Evolutionary conservation across 1,140 invertebrate genomes (phyloP).

Genomic region (Zaprionus ornatus): DNA sequence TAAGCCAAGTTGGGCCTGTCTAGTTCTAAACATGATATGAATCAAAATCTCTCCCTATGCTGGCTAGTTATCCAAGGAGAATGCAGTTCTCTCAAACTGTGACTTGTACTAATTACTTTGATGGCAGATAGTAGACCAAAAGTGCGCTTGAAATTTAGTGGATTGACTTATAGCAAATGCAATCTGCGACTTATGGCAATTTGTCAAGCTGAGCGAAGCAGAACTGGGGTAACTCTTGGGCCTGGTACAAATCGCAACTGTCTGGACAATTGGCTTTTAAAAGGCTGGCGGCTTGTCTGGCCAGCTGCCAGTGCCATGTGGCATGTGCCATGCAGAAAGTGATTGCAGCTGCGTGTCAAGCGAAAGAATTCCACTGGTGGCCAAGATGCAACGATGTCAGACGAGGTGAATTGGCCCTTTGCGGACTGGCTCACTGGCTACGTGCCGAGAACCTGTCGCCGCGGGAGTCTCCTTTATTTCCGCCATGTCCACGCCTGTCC

Average conservation of each 20-base stretch:
- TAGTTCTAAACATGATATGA: no score
- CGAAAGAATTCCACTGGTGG: constrained; percentile 28
- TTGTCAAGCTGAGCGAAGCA: constrained; percentile 16
- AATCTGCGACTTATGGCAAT: constrained; percentile 31
- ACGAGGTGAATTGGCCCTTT: constrained; percentile 20
- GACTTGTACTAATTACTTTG: neutral
- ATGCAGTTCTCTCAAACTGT: neutral
- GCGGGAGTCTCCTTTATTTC: constrained; percentile 36
- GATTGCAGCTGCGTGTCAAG: constrained; percentile 17
- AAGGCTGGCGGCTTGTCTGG: constrained; percentile 35
- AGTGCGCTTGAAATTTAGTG: neutral
- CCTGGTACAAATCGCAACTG: constrained; percentile 5
- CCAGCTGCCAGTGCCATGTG: constrained; percentile 38
- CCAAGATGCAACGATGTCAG: constrained; percentile 24
- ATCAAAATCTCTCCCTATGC: no score
- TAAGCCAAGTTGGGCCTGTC: no score
- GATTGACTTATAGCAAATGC: constrained; percentile 10
- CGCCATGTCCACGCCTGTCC: constrained; percentile 33
- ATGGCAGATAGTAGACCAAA: neutral
- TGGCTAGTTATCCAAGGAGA: no score
- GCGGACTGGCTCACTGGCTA: constrained; percentile 28
- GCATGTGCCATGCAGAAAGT: neutral
- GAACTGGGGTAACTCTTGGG: neutral
- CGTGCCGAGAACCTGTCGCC: constrained; percentile 51
- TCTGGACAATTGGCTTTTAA: constrained; percentile 38